Evolutionary conservation across 37 sponge, comb jelly and placozoan species (phyloP), one percentile per base, ranked within the genome.

Genomic region (Axinella damicornis): DNA sequence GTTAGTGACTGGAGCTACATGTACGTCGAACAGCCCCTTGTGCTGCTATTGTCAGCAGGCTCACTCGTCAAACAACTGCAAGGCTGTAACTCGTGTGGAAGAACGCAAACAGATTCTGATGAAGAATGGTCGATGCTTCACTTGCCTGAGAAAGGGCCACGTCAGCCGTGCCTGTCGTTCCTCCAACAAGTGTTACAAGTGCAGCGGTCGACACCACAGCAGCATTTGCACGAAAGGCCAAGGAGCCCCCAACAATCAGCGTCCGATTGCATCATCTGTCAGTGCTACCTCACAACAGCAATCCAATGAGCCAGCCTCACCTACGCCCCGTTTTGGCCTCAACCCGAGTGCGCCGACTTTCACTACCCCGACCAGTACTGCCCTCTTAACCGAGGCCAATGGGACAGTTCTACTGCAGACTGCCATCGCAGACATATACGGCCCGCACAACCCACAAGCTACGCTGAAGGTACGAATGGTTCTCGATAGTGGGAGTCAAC

Each of bases 111-210:
- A 73, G 55, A 57, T 73, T 17, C 75, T 84, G 53, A 32, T 21
- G 31, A 84, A 74, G 75, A 53, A 64, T 74, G 84, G 84, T 36
- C 24, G 84, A 31, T 84, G 84, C 39, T 84, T 33, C 65, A 30
- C 34, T 64, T 84, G 84, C 65, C 38, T 84, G 56, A 36, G 52
- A 24, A 73, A 36, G 39, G 65, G 65, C n/a, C 75, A 84, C 33
- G 17, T 74, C 30, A 21, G 55, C 20, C 64, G 76, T 21, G 66
- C 59, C 31, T 84, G 84, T 60, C 74, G 33, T 18, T 62, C 53
- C 2, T 15, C 14, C 28, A 35, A 19, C 20, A 60, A 21, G n/a
- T 83, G 84, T 52, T 35, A 24, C 12, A 72, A 60, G 19, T 83
- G 84, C 52, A 28, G 41, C 20, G 74, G 84, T 27, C 22, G 57